These are phyloP conservation scores for Halocaridina rubra DNA, from an alignment of 2,888 invertebrate genomes.

Conservation along the genomic window DNA sequence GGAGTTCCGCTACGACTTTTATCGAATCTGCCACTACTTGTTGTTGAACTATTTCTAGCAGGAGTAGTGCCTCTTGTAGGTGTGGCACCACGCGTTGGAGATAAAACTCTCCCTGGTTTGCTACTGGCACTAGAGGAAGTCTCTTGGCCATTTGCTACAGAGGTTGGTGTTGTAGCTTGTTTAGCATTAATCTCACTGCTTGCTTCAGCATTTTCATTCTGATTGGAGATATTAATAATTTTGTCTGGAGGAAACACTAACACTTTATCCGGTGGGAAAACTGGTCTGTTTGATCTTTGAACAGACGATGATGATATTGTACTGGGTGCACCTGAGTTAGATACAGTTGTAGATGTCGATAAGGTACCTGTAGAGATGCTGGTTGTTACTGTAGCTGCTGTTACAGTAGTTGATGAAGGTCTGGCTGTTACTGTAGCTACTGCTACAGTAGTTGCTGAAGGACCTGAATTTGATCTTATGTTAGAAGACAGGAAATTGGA, in stretches of 20 bases:
- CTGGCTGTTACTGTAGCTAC: background rate
- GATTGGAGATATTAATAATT: background rate
- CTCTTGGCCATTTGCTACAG: conserved; percentile 19
- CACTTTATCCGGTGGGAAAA: conserved; percentile 62
- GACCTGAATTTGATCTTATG: no score
- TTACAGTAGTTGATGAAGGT: background rate
- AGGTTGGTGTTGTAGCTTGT: background rate
- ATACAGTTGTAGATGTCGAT: background rate
- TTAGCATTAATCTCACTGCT: conserved; percentile 2
- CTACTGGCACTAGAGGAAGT: conserved; percentile 14
- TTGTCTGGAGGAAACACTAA: conserved; percentile 50
- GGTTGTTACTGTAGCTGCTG: conserved; percentile 21
- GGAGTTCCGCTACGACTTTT: conserved; percentile 40
- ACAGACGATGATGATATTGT: background rate
- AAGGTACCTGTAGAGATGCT: background rate
- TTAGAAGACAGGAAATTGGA: background rate
- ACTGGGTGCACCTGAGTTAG: background rate
- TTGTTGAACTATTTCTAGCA: background rate
- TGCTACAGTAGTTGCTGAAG: background rate
- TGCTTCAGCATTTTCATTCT: background rate
- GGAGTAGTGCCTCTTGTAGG: background rate
- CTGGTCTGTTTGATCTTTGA: conserved; percentile 31
- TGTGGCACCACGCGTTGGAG: conserved; percentile 17
- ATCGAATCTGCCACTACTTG: conserved; percentile 8
- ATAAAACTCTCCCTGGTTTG: conserved; percentile 34